Conservation (phyloP, 2,888 invertebrate species). For the Papilio demoleus region DNA sequence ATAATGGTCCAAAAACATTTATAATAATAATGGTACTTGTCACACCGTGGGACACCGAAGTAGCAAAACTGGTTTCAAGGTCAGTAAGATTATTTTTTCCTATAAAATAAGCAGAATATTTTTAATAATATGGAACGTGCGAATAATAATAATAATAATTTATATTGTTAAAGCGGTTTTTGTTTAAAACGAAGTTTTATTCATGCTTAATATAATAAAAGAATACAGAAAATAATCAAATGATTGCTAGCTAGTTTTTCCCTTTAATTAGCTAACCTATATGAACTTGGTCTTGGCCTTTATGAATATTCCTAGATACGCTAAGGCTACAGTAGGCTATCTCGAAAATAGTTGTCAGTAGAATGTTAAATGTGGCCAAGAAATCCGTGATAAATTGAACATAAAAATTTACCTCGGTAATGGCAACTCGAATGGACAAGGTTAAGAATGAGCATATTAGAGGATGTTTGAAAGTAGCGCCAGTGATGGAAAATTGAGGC, state of each 20-base stretch:
- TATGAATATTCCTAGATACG: no score
- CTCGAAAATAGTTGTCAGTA: no score
- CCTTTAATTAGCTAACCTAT: no score
- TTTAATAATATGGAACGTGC: background rate
- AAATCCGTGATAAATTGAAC: no score
- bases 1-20: background rate
- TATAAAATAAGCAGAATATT: background rate
- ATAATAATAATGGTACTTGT: background rate
- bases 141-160: background rate
- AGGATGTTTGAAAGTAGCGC: no score
- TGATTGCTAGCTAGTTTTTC: background rate
- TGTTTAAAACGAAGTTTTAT: background rate
- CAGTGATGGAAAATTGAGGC: no score
- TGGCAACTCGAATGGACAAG: no score
- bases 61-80: conserved; percentile 23
- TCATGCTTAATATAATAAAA: background rate
- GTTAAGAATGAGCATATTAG: no score
- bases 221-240: background rate
- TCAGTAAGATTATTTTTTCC: conserved; percentile 2
- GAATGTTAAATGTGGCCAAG: no score
- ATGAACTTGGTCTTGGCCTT: no score
- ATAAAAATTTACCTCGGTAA: no score
- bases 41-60: background rate
- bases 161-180: background rate
- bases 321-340: no score